A percentile compares a stretch with the other conserved stretches of the same genome.
Conservation (phyloP, 1,140 invertebrate genomes). For the Atta cephalotes region DNA sequence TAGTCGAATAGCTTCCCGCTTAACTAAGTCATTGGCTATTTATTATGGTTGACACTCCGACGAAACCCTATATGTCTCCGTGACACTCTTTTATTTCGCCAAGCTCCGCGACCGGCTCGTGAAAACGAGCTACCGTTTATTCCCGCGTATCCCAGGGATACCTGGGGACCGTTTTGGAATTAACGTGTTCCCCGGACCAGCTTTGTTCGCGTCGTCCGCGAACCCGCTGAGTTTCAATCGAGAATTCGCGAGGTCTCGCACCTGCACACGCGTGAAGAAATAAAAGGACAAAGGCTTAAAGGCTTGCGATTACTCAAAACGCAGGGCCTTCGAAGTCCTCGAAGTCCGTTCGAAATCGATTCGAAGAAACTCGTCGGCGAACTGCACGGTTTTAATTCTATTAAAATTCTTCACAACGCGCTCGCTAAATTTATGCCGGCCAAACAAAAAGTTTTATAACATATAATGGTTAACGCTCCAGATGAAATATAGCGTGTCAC, state of each 20-base stretch:
- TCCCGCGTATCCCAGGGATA: slow-evolving; percentile 49
- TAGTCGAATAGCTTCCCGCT: slow-evolving; percentile 66
- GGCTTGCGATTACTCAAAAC: slow-evolving; percentile 50
- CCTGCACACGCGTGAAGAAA: slow-evolving; percentile 37
- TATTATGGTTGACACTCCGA: slow-evolving; percentile 77
- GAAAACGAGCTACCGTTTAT: slow-evolving; percentile 70
- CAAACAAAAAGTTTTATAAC: background rate
- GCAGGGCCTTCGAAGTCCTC: background rate
- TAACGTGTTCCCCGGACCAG: slow-evolving; percentile 38
- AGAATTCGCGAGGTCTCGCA: slow-evolving; percentile 48
- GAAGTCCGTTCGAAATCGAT: slow-evolving; percentile 31
- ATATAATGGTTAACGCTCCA: background rate
- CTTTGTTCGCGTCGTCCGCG: slow-evolving; percentile 59
- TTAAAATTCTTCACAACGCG: slow-evolving; percentile 26
- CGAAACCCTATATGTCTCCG: slow-evolving; percentile 64
- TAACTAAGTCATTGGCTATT: slow-evolving; percentile 83
- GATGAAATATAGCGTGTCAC: slow-evolving; percentile 11
- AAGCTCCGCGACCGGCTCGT: slow-evolving; percentile 46
- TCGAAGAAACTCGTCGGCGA: slow-evolving; percentile 26
- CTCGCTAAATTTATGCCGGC: background rate
- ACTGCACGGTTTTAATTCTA: slow-evolving; percentile 2
- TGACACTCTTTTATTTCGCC: slow-evolving; percentile 63
- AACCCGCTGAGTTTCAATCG: slow-evolving; percentile 63
- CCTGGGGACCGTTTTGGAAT: slow-evolving; percentile 50
- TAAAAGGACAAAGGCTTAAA: slow-evolving; percentile 34